phyloP scores from a whole-genome alignment of 1,140 invertebrate species.

The Amyelois transitella region DNA sequence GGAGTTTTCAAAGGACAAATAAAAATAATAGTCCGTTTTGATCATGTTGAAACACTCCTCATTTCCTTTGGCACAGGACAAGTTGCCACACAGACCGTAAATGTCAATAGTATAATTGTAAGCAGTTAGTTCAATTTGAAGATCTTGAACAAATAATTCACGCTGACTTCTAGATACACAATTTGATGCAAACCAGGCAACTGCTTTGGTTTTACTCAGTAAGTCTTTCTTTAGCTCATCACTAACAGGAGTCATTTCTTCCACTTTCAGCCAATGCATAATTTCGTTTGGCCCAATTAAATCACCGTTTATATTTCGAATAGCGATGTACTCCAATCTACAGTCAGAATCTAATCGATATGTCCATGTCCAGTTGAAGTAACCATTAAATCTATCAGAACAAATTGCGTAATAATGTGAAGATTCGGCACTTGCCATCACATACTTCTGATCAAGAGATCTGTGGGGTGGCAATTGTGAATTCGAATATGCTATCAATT shows the following conservation, averaged over 20 bases:
- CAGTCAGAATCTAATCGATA: slow-evolving; percentile 80
- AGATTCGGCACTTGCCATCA: slow-evolving; percentile 54
- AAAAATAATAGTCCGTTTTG: slow-evolving; percentile 78
- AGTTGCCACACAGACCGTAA: slow-evolving; percentile 78
- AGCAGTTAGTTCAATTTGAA: slow-evolving; percentile 73
- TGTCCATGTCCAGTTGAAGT: slow-evolving; percentile 80
- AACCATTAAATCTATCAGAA: slow-evolving; percentile 43
- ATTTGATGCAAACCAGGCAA: slow-evolving; percentile 81
- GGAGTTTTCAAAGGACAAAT: slow-evolving; percentile 82
- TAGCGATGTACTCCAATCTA: slow-evolving; percentile 70
- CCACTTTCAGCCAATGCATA: slow-evolving; percentile 48
- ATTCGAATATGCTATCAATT: slow-evolving; percentile 21
- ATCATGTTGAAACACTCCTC: slow-evolving; percentile 63
- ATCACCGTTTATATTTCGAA: slow-evolving; percentile 44
- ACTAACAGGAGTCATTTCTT: slow-evolving; percentile 51
- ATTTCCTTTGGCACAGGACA: slow-evolving; percentile 40
- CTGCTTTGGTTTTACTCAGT: slow-evolving; percentile 66
- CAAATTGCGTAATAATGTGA: slow-evolving; percentile 53
- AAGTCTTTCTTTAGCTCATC: slow-evolving; percentile 45
- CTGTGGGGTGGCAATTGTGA: slow-evolving; percentile 25
- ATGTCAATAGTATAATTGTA: slow-evolving; percentile 75
- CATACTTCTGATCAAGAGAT: slow-evolving; percentile 50
- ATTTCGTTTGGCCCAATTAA: slow-evolving; percentile 47
- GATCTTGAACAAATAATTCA: slow-evolving; percentile 74
- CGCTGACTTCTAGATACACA: slow-evolving; percentile 75